Base-by-base conservation (phyloP, 2,888 invertebrate genomes). In the Megastigmus dorsalis region DNA sequence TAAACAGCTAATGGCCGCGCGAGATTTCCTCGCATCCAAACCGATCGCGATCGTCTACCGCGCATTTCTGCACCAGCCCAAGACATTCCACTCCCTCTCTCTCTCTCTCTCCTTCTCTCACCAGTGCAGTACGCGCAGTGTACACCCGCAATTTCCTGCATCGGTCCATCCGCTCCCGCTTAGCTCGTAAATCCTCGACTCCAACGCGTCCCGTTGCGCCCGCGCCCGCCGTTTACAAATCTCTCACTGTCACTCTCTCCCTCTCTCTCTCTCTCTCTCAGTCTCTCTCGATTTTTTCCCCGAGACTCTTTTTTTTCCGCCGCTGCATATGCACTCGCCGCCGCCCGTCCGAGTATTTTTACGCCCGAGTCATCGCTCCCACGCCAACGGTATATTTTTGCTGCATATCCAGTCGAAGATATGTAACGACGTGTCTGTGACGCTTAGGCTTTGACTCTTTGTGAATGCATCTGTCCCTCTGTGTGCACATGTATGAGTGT, bases 311-410 rank as follows among this genome's bases (percentile, higher is more conserved):
- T 72, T 74, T 72, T 71, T 60, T 71, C 78, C 68, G 43, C 76
- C 55, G 26, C 68, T 43, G 43, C 30, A 10, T 28, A 15, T 54
- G 23, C 45, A 23, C 15, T 82, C 82, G n/a, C n/a, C n/a, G n/a
- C n/a, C n/a, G n/a, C n/a, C n/a, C n/a, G n/a, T n/a, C n/a, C n/a
- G n/a, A n/a, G 82, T 87, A 87, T 88, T 87, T 88, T 88, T 87
- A 86, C 84, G 81, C 84, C 76, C 83, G 84, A 87, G 87, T 87
- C 86, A 87, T 87, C 86, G 87, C 87, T 87, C 88, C 83, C 86
- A 86, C 86, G 85, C 36, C 3, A n/a, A n/a, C 20, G 69, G 83
- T 88, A n/a, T n/a, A 87, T 87, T 87, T 88, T 88, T 86, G 83
- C 83, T 82, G n/a, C n/a, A n/a, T n/a, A 81, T 79, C 78, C 74